phyloP scores from a whole-genome alignment of 2,888 invertebrate species.

The Acanthopleura granulata region DNA sequence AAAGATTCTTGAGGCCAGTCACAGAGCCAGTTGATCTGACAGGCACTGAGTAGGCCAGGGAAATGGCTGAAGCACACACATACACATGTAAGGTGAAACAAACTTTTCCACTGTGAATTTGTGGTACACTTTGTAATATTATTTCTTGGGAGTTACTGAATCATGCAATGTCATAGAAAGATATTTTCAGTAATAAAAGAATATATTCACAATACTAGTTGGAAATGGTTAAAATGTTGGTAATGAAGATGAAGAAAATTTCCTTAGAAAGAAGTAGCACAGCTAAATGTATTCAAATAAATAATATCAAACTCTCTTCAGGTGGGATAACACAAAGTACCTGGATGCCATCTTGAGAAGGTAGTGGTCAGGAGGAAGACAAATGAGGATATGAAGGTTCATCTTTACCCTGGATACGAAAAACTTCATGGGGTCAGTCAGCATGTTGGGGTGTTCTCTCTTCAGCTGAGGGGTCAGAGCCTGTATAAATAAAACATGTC shows the following conservation, averaged over 20 bases:
- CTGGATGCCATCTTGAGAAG: slow-evolving; percentile 57
- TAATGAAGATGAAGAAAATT: neutral
- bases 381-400: slow-evolving; percentile 68
- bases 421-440: slow-evolving; percentile 66
- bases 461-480: slow-evolving; percentile 62
- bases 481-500: slow-evolving; percentile 23
- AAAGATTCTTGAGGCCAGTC: slow-evolving; percentile 67
- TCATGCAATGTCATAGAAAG: too few relatives aligned
- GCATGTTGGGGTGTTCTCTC: slow-evolving; percentile 62
- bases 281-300: too few relatives aligned
- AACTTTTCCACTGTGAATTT: too few relatives aligned
- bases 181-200: too few relatives aligned
- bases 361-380: slow-evolving; percentile 62
- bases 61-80: slow-evolving; percentile 52
- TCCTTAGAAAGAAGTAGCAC: too few relatives aligned
- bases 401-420: slow-evolving; percentile 67
- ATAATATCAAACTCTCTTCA: too few relatives aligned
- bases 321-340: slow-evolving; percentile 30
- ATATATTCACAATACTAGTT: too few relatives aligned
- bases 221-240: neutral
- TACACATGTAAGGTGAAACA: neutral
- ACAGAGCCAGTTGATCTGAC: slow-evolving; percentile 68
- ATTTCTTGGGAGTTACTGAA: too few relatives aligned
- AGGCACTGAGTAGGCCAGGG: slow-evolving; percentile 66
- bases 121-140: too few relatives aligned